Percentiles rank a stretch among this genome's conserved stretches.
These are phyloP conservation scores for Xyrichtys novacula DNA, from an alignment of 2,797 vertebrate species.

Conservation along the genomic window DNA sequence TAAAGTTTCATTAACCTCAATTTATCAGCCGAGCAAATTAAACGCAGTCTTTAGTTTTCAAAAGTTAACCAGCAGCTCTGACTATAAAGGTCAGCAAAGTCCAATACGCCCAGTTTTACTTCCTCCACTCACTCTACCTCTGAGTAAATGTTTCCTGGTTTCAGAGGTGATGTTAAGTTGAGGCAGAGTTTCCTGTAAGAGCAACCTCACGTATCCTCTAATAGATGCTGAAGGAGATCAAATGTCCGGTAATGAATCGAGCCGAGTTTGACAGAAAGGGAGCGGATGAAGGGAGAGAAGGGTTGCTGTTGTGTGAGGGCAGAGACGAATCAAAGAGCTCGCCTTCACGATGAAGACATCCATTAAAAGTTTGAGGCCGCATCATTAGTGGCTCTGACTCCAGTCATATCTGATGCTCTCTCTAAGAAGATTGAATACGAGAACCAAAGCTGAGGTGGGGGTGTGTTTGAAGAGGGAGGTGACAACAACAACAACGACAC, in stretches of 20 bases:
- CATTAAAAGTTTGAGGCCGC: slow-evolving; percentile 66
- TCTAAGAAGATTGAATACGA: slow-evolving; percentile 52
- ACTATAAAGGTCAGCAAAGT: slow-evolving; percentile 29
- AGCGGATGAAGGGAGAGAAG: slow-evolving; percentile 17
- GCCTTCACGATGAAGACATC: slow-evolving; percentile 49
- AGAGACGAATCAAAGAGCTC: slow-evolving; percentile 41
- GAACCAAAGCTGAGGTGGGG: slow-evolving; percentile 36
- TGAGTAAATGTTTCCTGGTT: slow-evolving; percentile 18
- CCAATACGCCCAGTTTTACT: slow-evolving; percentile 16
- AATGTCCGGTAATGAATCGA: slow-evolving; percentile 50
- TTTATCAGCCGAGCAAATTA: background rate
- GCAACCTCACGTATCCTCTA: slow-evolving; percentile 44
- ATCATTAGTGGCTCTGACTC: slow-evolving; percentile 57
- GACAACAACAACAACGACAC: slow-evolving; percentile 21
- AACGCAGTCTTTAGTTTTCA: background rate
- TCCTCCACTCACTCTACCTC: slow-evolving; percentile 19
- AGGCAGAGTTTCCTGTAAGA: slow-evolving; percentile 20
- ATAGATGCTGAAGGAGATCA: slow-evolving; percentile 35
- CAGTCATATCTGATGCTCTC: slow-evolving; percentile 41
- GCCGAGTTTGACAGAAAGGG: slow-evolving; percentile 33
- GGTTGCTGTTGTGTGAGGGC: slow-evolving; percentile 11
- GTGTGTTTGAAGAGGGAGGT: background rate
- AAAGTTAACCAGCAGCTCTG: slow-evolving; percentile 10
- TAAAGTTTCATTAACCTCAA: slow-evolving; percentile 18
- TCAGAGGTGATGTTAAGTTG: slow-evolving; percentile 27